Evolutionary conservation across 2,888 invertebrate genomes (phyloP), one percentile per base, ranked within the genome.

Genomic region (Hirtodrosophila duncani): DNA sequence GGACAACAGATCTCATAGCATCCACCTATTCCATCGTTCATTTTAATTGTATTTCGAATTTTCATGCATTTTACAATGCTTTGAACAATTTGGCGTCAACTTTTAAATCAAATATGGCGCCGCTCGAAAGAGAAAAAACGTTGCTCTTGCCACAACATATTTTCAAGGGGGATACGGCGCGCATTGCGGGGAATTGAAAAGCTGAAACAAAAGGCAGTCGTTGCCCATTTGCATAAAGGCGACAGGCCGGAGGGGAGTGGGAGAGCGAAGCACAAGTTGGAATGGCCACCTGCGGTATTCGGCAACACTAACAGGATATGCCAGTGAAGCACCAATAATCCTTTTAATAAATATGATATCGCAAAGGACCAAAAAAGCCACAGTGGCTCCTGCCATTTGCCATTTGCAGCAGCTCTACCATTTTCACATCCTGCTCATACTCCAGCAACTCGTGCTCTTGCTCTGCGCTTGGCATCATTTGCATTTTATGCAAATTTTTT

Each of bases 311-410:
- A 80, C 84, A 84, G 84, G 83, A 83, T 83, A 75, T 71, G 62
- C 56, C 75, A 70, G 81, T 72, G 71, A 81, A 83, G 78, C 82
- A 82, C 78, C 84, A 83, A 84, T 84, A 84, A 84, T 84, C 82
- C 84, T 83, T 84, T 84, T 82, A 81, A 81, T 83, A 84, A 84
- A 84, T 84, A 84, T 83, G 81, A 83, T 84, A 84, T 83, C 83
- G 80, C 80, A 83, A 81, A 78, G 78, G 82, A 78, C 72, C 82
- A 70, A 81, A 79, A 81, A 81, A 81, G 75, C 82, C 75, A 63
- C 67, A 72, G 56, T 50, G 65, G 53, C 51, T 51, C 33, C 37
- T 27, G 24, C 42, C 39, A 30, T 44, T n/a, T n/a, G n/a, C n/a
- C 34, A 58, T 59, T 46, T 29, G 48, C 29, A 29, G 39, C 36